Evolutionary conservation across 2,113 vertebrate genomes (phyloP), one percentile per base, ranked within the genome.

Genomic region (Cervus canadensis): DNA sequence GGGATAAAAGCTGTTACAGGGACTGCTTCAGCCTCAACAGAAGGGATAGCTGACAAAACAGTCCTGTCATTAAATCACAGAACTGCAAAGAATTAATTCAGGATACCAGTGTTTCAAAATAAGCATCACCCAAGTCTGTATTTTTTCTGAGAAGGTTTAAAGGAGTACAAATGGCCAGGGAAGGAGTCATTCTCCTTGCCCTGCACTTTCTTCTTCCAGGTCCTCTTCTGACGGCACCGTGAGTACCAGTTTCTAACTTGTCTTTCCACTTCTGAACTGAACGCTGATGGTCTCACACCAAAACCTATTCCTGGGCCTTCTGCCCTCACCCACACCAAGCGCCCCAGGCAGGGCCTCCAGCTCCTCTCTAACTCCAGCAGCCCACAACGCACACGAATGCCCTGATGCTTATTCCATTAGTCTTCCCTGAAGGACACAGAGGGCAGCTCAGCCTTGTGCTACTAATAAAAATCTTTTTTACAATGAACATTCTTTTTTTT

Each of bases 11-110:
- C 13, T 4, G 52, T 8, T 3, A 13, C 11, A 7, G 28, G 17
- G 59, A 23, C 40, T 4, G 13, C 52, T 23, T 21, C 12, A 4
- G 36, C 78, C 36, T n/a, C 6, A n/a, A 62, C 60, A 26, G 54
- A 79, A 23, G 3, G 1, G 2, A 23, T 33, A 11, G 43, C 50
- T 15, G 28, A 59, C 2, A 11, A 59, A 60, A 30, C 7, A 4
- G 48, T 26, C 36, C 4, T 17, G n/a, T 17, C 6, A 3, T 2
- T 14, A 21, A 62, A 30, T 7, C 26, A 36, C 5, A 21, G 57
- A 26, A 3, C 0, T 17, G 40, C 13, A 1, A 33, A 30, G 60
- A 54, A n/a, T 25, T 11, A 9, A 36, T 13, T 48, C 15, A 2
- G n/a, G 25, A 30, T 1, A 15, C 17, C 2, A 5, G 45, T 1